These are phyloP conservation scores for Arnoldichthys spilopterus DNA, from an alignment of 2,797 vertebrate species.

Conservation along the genomic window DNA sequence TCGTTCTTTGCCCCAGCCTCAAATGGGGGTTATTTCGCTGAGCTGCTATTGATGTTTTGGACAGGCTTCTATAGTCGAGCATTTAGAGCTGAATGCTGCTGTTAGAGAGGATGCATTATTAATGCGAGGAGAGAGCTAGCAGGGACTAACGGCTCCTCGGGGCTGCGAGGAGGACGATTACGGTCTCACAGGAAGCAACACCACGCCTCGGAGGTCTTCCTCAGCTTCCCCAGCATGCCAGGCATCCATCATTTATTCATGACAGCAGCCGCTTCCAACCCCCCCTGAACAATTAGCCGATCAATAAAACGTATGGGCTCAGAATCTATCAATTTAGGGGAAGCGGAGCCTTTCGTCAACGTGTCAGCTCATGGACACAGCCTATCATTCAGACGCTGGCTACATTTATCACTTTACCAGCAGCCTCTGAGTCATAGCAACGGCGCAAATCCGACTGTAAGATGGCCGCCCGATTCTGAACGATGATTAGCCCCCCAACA, in stretches of 20 bases:
- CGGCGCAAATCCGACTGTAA: conserved; percentile 57
- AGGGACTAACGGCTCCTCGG: conserved; percentile 61
- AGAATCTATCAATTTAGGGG: conserved; percentile 70
- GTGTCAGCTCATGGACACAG: conserved; percentile 64
- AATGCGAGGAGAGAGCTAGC: conserved; percentile 66
- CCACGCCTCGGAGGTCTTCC: conserved; percentile 59
- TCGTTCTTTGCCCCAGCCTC: conserved; percentile 44
- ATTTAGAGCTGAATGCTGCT: conserved; percentile 68
- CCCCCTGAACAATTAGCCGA: conserved; percentile 73
- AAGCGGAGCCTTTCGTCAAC: conserved; percentile 70
- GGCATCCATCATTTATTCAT: conserved; percentile 76
- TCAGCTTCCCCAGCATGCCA: conserved; percentile 65
- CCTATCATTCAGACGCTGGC: conserved; percentile 67
- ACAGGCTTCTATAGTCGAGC: conserved; percentile 59
- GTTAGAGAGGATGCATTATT: conserved; percentile 74
- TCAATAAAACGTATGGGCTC: conserved; percentile 75
- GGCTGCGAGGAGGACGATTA: conserved; percentile 59
- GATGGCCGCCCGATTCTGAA: conserved; percentile 58
- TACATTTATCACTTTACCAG: conserved; percentile 67
- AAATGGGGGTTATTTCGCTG: conserved; percentile 63
- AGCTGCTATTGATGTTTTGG: conserved; percentile 63
- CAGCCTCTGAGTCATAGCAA: conserved; percentile 55
- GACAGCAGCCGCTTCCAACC: conserved; percentile 63
- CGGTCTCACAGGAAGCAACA: conserved; percentile 59
- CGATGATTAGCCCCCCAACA: conserved; percentile 53